phyloP scores from a whole-genome alignment of 2,797 vertebrate species.

The Ataeniobius toweri region DNA sequence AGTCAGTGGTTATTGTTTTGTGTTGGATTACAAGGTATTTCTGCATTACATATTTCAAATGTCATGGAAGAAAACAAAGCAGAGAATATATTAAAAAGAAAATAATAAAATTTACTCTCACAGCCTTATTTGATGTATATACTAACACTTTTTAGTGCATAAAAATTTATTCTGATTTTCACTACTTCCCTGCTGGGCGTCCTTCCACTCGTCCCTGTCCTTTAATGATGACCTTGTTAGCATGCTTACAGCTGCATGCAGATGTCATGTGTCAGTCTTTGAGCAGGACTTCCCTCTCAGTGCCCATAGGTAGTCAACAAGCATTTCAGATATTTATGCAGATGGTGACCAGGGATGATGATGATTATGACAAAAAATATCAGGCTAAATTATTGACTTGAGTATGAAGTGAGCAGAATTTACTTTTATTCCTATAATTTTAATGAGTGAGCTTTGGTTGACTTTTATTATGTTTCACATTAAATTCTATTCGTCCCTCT shows the following conservation, averaged over 20 bases:
- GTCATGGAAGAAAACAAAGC: neutral
- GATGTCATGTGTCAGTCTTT: conserved; percentile 41
- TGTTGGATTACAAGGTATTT: neutral
- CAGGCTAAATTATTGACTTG: conserved; percentile 13
- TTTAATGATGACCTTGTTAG: conserved; percentile 28
- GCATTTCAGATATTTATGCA: conserved; percentile 18
- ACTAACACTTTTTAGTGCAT: neutral
- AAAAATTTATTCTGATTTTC: neutral
- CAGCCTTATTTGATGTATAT: neutral
- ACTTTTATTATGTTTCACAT: neutral
- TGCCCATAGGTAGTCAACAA: conserved; percentile 7
- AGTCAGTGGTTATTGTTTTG: neutral
- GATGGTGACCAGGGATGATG: conserved; percentile 20
- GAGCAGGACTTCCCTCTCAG: conserved; percentile 5
- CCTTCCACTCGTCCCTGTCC: conserved; percentile 18
- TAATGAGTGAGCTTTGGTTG: conserved; percentile 23
- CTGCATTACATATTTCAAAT: neutral
- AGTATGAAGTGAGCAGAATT: conserved; percentile 17
- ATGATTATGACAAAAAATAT: conserved; percentile 22
- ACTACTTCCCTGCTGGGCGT: conserved; percentile 9
- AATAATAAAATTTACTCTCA: neutral
- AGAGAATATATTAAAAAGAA: neutral
- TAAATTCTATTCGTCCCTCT: neutral
- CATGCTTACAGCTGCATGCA: conserved; percentile 43
- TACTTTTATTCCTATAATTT: conserved; percentile 19